Conservation (phyloP, 35 echinoderm and acorn worm species). For the Chiridota heheva region DNA sequence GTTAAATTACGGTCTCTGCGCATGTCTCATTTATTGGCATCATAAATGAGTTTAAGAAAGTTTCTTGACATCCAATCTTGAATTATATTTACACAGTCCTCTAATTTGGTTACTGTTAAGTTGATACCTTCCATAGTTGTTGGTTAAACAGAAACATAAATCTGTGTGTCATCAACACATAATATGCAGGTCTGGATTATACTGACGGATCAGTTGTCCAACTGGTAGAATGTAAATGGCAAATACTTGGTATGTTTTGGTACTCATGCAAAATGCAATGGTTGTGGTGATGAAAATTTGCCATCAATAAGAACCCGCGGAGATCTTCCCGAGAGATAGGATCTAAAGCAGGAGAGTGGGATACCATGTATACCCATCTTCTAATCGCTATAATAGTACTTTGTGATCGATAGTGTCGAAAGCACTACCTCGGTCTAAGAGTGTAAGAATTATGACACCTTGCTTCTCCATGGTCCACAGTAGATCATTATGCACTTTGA, state of each 20-base stretch:
- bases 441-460: slow-evolving; percentile 39
- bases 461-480: slow-evolving; percentile 21
- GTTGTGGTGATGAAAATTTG: too few relatives aligned
- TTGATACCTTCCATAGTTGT: neutral
- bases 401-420: slow-evolving; percentile 54
- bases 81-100: neutral
- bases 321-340: too few relatives aligned
- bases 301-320: too few relatives aligned
- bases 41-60: neutral
- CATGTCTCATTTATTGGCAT: neutral
- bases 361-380: neutral
- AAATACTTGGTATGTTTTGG: too few relatives aligned
- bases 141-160: slow-evolving; percentile 2
- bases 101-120: neutral
- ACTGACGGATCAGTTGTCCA: too few relatives aligned
- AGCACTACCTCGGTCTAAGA: slow-evolving; percentile 11
- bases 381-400: slow-evolving; percentile 21
- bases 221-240: too few relatives aligned
- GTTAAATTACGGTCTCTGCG: neutral
- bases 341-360: too few relatives aligned
- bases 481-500: slow-evolving; percentile 65
- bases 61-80: neutral
- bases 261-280: too few relatives aligned
- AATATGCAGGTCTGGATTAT: neutral
- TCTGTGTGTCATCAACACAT: slow-evolving; percentile 14